Conservation (phyloP, 2,797 vertebrate species). For the Lithobates pipiens region DNA sequence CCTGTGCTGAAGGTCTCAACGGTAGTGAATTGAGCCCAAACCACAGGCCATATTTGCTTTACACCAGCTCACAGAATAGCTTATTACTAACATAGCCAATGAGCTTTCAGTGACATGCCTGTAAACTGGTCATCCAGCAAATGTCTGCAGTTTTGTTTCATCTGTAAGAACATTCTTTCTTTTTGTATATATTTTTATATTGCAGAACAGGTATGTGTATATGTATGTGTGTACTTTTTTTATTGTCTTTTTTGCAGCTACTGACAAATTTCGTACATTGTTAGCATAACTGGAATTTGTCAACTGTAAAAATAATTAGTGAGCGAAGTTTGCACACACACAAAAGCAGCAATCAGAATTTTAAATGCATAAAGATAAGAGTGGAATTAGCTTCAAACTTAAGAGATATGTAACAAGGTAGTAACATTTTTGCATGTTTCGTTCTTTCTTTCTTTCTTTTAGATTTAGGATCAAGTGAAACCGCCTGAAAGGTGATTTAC, state of each 20-base stretch:
- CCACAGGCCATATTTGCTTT: too few relatives aligned
- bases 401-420: neutral
- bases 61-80: too few relatives aligned
- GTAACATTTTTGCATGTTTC: neutral
- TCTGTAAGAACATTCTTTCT: too few relatives aligned
- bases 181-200: too few relatives aligned
- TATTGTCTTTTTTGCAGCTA: neutral
- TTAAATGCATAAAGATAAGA: neutral
- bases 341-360: neutral
- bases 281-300: neutral
- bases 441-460: neutral
- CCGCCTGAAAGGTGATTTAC: slow-evolving; percentile 21
- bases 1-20: too few relatives aligned
- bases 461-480: neutral
- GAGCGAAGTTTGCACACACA: neutral
- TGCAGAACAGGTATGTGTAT: neutral
- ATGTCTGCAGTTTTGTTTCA: neutral
- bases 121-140: neutral
- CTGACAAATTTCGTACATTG: neutral
- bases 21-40: too few relatives aligned
- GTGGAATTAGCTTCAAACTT: neutral
- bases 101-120: too few relatives aligned
- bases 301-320: neutral
- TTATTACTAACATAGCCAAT: too few relatives aligned
- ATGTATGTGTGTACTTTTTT: too few relatives aligned